phyloP scores from a whole-genome alignment of 2,888 invertebrate genomes.

The Tipula helvola region DNA sequence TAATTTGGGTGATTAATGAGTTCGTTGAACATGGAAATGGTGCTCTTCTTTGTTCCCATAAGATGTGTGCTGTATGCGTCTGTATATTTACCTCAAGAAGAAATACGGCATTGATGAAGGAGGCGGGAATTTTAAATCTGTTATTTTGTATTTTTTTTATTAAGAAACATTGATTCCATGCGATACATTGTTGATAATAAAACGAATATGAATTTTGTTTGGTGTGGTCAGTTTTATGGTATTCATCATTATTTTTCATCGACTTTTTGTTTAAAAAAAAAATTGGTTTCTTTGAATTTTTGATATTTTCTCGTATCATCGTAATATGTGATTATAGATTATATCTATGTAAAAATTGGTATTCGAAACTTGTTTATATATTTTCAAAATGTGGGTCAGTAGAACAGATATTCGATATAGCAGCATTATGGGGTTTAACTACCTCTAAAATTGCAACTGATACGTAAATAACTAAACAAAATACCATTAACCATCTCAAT shows the following conservation, averaged over 20 bases:
- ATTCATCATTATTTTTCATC: background rate
- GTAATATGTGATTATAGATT: background rate
- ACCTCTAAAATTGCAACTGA: background rate
- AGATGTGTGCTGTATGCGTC: background rate
- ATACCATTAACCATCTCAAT: background rate
- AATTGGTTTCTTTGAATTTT: background rate
- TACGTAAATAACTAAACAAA: background rate
- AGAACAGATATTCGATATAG: background rate
- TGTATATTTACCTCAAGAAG: background rate
- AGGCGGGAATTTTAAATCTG: background rate
- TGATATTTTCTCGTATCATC: background rate
- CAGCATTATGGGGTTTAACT: background rate
- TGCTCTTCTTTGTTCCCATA: background rate
- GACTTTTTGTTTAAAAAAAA: background rate
- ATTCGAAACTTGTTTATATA: background rate
- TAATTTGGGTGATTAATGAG: background rate
- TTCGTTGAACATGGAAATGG: background rate
- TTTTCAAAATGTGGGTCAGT: background rate
- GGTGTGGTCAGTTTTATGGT: background rate
- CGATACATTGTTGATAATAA: background rate
- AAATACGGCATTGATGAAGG: background rate
- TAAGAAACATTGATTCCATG: background rate
- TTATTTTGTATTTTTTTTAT: background rate
- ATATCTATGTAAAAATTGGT: background rate
- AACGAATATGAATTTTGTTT: background rate